Evolutionary conservation across 2,113 vertebrate species (phyloP).

Genomic region (Muntiacus muntjak): DNA sequence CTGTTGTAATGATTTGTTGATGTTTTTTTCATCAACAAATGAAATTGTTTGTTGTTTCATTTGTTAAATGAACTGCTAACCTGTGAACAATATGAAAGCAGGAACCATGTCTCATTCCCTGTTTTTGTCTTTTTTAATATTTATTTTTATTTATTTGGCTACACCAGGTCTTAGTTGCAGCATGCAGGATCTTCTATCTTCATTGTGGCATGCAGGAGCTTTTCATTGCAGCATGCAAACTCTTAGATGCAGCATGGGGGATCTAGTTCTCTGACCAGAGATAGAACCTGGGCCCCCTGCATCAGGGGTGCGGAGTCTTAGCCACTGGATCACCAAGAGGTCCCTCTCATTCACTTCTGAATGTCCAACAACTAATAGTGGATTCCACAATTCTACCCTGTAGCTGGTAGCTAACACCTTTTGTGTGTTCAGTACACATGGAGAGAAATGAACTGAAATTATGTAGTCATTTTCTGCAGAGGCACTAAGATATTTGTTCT

Average conservation of each 20-base stretch:
- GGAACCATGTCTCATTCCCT: background rate
- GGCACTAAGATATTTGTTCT: background rate
- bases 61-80: background rate
- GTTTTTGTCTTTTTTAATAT: background rate
- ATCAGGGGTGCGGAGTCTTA: accelerated
- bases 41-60: background rate
- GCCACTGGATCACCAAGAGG: background rate
- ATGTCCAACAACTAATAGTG: background rate
- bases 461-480: background rate
- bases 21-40: background rate
- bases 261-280: background rate
- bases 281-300: background rate
- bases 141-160: background rate
- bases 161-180: background rate
- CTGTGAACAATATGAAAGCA: background rate
- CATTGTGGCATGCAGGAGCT: background rate
- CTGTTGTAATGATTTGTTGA: background rate
- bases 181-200: background rate
- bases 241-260: background rate
- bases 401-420: background rate
- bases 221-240: background rate
- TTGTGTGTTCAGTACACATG: background rate
- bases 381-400: background rate
- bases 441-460: background rate
- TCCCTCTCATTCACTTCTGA: background rate